Conservation (phyloP, 2,888 invertebrate species). For the Heliconius sara region DNA sequence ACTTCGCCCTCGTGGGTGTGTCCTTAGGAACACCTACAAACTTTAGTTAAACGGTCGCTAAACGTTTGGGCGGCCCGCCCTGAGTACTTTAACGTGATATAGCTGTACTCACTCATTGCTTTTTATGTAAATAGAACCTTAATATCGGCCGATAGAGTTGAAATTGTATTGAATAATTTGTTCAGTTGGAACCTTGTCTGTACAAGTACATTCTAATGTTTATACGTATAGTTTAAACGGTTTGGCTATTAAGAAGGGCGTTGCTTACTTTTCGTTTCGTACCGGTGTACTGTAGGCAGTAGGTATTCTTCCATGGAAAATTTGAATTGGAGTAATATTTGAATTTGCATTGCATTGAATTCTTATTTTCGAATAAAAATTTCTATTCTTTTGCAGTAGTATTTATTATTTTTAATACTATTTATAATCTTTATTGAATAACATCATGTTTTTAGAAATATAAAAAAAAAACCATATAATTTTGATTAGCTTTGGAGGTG, state of each 20-base stretch:
- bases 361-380: background rate
- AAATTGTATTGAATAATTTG: constrained; percentile 37
- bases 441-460: no score
- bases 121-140: constrained; percentile 56
- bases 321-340: background rate
- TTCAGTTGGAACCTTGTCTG: constrained; percentile 63
- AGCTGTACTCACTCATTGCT: constrained; percentile 51
- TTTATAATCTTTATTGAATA: no score
- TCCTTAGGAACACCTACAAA: constrained; percentile 69
- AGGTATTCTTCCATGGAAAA: constrained; percentile 21
- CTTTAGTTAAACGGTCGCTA: constrained; percentile 81
- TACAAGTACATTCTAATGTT: constrained; percentile 61
- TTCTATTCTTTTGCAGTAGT: no score
- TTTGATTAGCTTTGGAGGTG: no score
- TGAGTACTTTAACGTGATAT: constrained; percentile 66
- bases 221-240: constrained; percentile 76
- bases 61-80: constrained; percentile 85
- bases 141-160: constrained; percentile 50
- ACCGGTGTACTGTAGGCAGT: background rate
- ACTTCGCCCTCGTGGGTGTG: constrained; percentile 74
- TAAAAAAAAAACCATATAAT: no score
- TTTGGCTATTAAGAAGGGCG: constrained; percentile 72
- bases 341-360: no score
- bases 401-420: no score
- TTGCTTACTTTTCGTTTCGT: constrained; percentile 50